Evolutionary conservation across 1,140 invertebrate genomes (phyloP), one percentile per base, ranked within the genome.

Genomic region (Drosophila nikananu): DNA sequence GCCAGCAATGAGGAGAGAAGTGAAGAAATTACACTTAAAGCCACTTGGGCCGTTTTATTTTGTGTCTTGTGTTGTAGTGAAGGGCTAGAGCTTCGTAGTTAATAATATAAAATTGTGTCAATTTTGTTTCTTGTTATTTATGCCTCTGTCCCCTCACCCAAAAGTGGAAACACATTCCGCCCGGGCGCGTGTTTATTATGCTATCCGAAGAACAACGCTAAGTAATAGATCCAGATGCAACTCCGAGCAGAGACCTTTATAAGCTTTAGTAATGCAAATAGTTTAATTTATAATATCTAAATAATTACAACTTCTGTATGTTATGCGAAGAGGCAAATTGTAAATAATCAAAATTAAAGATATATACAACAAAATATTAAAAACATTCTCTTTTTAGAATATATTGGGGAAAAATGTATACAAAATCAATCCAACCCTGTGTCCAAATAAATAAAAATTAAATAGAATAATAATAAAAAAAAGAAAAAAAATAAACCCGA

Each of bases 221-320:
- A 73, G 71, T 74, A 58, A 52, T 23, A 57, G 32, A 73, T 27
- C 15, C 51, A 39, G 54, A 73, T 55, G 41, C 60, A 51, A 73
- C 71, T 77, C 46, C 21, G 59, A 61, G 49, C 44, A 61, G 49
- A 79, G 41, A 65, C 51, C 75, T 41, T 49, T 76, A 66, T 82
- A 87, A 87, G 84, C 86, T 87, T 87, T 87, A 87, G 76, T 74
- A 81, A 90, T 42, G 49, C 61, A 78, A 75, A 78, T 84, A 89
- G 86, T 87, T 78, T 84, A 86, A 83, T 80, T 89, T 81, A 89
- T 44, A 74, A 73, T 80, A 78, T 67, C 66, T 49, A 73, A 73
- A 73, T 86, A 87, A 81, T 83, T 89, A 89, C 78, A 89, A 81
- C 72, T 66, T 82, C 75, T 77, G 58, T 63, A 57, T 89, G 77